Percentiles rank a stretch among this genome's conserved stretches.
These are phyloP conservation scores for Drosophila recens DNA, from an alignment of 2,888 invertebrate genomes.

Conservation along the genomic window DNA sequence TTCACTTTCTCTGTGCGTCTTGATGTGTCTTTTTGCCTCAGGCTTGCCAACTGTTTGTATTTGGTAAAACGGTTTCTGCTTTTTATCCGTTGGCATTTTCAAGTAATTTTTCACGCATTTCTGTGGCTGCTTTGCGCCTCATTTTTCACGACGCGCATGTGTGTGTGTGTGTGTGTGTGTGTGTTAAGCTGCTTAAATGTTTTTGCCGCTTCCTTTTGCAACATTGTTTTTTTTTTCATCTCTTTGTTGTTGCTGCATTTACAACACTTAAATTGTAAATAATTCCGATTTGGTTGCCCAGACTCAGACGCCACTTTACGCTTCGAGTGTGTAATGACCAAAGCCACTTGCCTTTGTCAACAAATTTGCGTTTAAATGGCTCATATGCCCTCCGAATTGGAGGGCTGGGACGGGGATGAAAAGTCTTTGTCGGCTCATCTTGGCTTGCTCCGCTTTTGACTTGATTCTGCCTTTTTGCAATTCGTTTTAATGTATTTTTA, in stretches of 20 bases:
- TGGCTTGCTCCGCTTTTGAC: slow-evolving; percentile 29
- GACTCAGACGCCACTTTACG: slow-evolving; percentile 19
- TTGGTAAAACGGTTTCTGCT: slow-evolving; percentile 60
- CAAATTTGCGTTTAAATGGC: slow-evolving; percentile 79
- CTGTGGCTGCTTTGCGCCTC: slow-evolving; percentile 81
- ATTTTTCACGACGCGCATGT: slow-evolving; percentile 65
- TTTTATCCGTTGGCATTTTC: slow-evolving; percentile 78
- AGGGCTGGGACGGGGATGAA: neutral
- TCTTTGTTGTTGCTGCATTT: slow-evolving; percentile 63
- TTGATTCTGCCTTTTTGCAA: slow-evolving; percentile 56
- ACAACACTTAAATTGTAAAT: slow-evolving; percentile 81
- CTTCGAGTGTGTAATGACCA: slow-evolving; percentile 72
- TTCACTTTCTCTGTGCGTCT: slow-evolving; percentile 24
- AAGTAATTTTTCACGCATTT: slow-evolving; percentile 82
- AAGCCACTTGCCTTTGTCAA: slow-evolving; percentile 80
- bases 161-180: slow-evolving; percentile 41
- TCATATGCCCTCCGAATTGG: slow-evolving; percentile 45
- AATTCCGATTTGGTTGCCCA: slow-evolving; percentile 70
- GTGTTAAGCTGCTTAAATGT: slow-evolving; percentile 81
- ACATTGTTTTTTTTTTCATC: slow-evolving; percentile 37
- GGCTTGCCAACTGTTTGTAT: slow-evolving; percentile 64
- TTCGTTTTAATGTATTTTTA: slow-evolving; percentile 78
- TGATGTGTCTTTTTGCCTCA: slow-evolving; percentile 30
- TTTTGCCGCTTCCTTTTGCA: slow-evolving; percentile 62
- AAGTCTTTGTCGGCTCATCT: slow-evolving; percentile 46